These are phyloP conservation scores for Papilio polyxenes DNA, from an alignment of 1,140 invertebrate genomes.

Conservation along the genomic window DNA sequence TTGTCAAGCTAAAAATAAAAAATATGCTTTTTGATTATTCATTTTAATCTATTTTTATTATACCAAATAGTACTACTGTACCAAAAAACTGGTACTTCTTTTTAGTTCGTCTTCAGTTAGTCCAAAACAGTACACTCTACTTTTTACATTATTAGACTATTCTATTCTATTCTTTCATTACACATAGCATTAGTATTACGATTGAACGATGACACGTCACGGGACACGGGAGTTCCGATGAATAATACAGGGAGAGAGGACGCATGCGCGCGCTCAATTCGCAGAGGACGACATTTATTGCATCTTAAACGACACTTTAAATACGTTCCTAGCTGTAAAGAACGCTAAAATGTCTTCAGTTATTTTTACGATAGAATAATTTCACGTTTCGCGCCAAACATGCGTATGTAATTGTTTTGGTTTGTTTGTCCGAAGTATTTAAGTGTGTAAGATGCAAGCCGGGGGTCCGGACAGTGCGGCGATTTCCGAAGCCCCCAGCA, in stretches of 20 bases:
- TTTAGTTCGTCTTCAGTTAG: neutral
- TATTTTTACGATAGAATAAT: constrained; percentile 38
- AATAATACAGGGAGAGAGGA: constrained; percentile 71
- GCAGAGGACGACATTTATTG: constrained; percentile 49
- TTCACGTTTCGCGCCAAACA: constrained; percentile 21
- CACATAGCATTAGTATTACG: constrained; percentile 48
- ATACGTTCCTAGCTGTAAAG: constrained; percentile 38
- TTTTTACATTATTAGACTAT: neutral
- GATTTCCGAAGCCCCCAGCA: constrained; percentile 71
- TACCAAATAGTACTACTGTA: neutral
- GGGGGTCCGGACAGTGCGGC: constrained; percentile 65
- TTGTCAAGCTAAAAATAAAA: neutral
- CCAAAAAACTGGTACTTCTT: neutral
- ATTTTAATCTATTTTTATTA: neutral
- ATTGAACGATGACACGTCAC: constrained; percentile 57
- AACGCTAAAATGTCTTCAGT: constrained; percentile 40
- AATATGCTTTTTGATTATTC: neutral
- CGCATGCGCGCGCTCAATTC: constrained; percentile 65
- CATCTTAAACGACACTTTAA: constrained; percentile 36
- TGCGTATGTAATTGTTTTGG: constrained; percentile 32
- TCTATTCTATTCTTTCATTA: neutral
- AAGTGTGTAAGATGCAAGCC: constrained; percentile 63
- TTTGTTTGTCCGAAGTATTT: constrained; percentile 28
- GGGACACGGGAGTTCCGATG: constrained; percentile 68
- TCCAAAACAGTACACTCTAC: constrained; percentile 29